Evolutionary conservation across 2,888 invertebrate genomes (phyloP), one percentile per base, ranked within the genome.

Genomic region (Ligdia adustata): DNA sequence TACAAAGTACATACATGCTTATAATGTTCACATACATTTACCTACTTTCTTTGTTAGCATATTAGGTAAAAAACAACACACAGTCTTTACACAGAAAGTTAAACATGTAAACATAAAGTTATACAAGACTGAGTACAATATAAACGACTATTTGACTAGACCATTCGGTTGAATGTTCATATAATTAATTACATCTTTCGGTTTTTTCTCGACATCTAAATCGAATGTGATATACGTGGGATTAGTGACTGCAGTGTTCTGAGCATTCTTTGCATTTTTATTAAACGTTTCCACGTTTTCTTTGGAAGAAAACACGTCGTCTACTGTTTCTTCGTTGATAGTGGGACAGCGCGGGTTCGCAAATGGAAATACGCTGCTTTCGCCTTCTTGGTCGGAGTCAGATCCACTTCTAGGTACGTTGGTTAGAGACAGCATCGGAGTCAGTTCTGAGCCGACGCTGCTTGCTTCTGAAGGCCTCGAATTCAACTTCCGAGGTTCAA

Each of bases 381-480:
- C 88, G 0, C 79, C 75, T 46, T 89, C 88, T 35, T 82, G 79
- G 49, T 85, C 85, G 0, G 90, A 90, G 15, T 89, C 89, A 0
- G 90, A 90, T 1, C 84, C 82, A 27, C 81, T 80, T 51, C 81
- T 70, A 0, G 86, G 77, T 12, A 88, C 64, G 51, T 84, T 88
- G 59, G 79, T 81, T 2, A 88, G 64, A 9, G 84, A 79, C 31
- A 92, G 69, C 92, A 93, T 92, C 0, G 92, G 92, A 0, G 91
- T 81, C 24, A 90, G 60, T 62, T 92, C 92, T 0, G 83, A 80
- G 0, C 82, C 82, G 34, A 78, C 70, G 31, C 63, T 73, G 40
- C 71, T 75, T 26, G 60, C 77, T 61, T 71, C 80, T 0, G 79
- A 69, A 4, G 52, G 60, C 40, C 72, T 72, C 0, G 72, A 58